Percentiles rank a stretch among this genome's conserved stretches.
phyloP scores from a whole-genome alignment of 2,888 invertebrate genomes.

The Diogma glabrata region DNA sequence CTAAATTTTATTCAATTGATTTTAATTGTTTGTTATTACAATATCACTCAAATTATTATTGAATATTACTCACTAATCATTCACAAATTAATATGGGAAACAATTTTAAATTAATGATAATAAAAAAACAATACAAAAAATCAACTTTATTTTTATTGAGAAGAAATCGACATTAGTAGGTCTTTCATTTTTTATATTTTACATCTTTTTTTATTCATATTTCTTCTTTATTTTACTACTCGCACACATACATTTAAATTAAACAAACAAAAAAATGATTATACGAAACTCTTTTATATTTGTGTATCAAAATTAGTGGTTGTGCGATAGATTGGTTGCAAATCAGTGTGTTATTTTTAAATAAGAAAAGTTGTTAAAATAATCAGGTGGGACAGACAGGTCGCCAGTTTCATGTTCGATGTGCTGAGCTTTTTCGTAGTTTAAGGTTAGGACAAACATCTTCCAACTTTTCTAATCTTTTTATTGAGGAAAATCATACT shows the following conservation, averaged over 20 bases:
- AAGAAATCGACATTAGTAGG: conserved; percentile 11
- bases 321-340: no score
- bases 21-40: conserved; percentile 4
- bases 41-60: not conserved
- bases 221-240: no score
- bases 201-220: no score
- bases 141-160: conserved; percentile 8
- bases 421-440: no score
- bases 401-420: no score
- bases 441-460: no score
- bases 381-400: no score
- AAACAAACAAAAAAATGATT: not conserved
- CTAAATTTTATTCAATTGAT: not conserved
- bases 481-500: no score
- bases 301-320: conserved; percentile 3
- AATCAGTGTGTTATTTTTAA: no score
- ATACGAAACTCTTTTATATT: not conserved
- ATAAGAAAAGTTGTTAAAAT: no score
- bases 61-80: not conserved
- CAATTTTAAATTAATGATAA: not conserved
- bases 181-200: conserved; percentile 5
- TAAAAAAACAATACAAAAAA: conserved; percentile 2
- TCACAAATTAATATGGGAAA: not conserved
- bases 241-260: not conserved
- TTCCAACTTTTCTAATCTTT: no score